Base-by-base conservation (phyloP, 2,888 invertebrate species). In the Marasmarcha lunaedactyla region DNA sequence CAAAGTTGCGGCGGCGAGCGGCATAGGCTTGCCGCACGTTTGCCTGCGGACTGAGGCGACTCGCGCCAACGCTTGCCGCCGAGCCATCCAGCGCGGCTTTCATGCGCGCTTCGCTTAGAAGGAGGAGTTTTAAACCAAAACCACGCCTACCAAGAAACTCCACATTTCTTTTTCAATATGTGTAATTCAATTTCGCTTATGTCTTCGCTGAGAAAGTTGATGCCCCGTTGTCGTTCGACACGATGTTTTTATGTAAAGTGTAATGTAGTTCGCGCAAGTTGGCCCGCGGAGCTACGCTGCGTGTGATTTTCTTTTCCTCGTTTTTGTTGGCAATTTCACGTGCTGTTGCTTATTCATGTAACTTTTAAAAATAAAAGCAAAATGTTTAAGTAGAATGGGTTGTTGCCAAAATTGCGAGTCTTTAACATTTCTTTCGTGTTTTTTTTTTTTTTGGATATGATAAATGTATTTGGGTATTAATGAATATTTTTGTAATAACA, bases 91-190 rank as follows among this genome's bases (percentile, higher is more conserved):
- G 37, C 34, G 47, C 46, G 57, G 34, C 34, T 34, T 30, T 64
- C 76, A 74, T 79, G 79, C 83, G 81, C 83, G 73, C 57, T 50
- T 65, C 67, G 59, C 64, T 58, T 57, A 51, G 77, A 67, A 76
- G 81, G 81, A 73, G 81, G 79, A 76, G 79, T 69, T 71, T 71
- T 71, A 47, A 37, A 41, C 49, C 57, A 53, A 71, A 76, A 72
- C 79, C 81, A 78, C 81, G 81, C 81, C 83, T 76, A 78, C 81
- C 67, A 77, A 83, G 83, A 62, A 77, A 78, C 79, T 79, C 72
- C 81, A 83, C 81, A 79, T 81, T 83, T 81, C 81, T 81, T 81
- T 83, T 83, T 83, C 83, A 81, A 83, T 83, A 83, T 79, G 79
- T 83, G 83, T 83, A 81, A 81, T 83, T 83, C 83, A 81, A 81